Evolutionary conservation across 2,797 vertebrate genomes (phyloP).

Genomic region (Artibeus jamaicensis): DNA sequence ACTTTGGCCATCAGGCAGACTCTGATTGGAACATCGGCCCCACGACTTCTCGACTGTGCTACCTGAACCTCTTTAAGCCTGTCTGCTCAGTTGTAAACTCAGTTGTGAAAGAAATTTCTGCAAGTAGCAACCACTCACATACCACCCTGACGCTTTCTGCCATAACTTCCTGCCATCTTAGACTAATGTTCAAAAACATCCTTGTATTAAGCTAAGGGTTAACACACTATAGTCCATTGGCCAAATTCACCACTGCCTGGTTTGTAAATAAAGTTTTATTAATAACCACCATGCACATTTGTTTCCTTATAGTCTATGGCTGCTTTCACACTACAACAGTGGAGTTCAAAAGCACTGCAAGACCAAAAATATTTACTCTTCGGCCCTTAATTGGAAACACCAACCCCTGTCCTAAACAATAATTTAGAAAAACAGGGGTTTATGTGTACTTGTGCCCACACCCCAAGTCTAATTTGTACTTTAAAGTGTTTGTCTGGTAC

Average conservation of each 20-base stretch:
- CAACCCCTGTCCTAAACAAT: neutral
- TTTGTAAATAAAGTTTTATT: neutral
- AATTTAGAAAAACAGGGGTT: neutral
- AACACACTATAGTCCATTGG: neutral
- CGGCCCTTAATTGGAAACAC: neutral
- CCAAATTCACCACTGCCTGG: neutral
- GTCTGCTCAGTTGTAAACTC: neutral
- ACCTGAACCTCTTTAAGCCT: neutral
- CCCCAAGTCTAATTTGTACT: neutral
- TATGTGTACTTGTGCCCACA: neutral
- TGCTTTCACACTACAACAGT: neutral
- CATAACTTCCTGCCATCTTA: neutral
- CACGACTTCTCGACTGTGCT: neutral
- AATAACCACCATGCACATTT: neutral
- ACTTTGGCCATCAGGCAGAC: neutral
- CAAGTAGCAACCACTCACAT: neutral
- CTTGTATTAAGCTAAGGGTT: neutral
- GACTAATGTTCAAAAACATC: neutral
- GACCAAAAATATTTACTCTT: neutral
- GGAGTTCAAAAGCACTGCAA: neutral
- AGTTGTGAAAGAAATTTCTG: neutral
- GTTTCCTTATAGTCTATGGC: neutral
- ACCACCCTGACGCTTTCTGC: neutral
- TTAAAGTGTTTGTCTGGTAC: neutral
- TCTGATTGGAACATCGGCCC: neutral